These are phyloP conservation scores for Tonatia bakeri DNA, from an alignment of 2,113 vertebrate genomes.

Conservation along the genomic window DNA sequence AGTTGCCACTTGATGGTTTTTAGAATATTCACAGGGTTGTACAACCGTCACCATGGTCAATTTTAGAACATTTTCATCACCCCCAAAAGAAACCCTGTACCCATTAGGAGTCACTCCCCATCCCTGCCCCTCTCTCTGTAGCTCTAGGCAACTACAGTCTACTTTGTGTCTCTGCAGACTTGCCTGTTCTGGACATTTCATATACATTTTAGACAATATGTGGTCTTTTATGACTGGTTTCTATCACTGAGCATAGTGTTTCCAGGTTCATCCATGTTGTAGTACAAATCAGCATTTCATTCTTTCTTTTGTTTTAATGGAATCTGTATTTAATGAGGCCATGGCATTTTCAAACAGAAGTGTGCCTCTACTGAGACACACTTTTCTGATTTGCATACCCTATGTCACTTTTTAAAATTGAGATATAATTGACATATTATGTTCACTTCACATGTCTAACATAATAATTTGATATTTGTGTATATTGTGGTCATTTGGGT, in stretches of 20 bases:
- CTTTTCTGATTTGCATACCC: background rate
- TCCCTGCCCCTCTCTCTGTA: too few species aligned
- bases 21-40: background rate
- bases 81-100: background rate
- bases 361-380: background rate
- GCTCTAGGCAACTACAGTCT: background rate
- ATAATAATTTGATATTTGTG: background rate
- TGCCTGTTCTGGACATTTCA: background rate
- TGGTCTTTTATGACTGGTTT: background rate
- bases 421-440: background rate
- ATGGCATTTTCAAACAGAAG: background rate
- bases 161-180: background rate
- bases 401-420: background rate
- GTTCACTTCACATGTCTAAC: background rate
- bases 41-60: background rate
- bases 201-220: background rate
- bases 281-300: background rate
- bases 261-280: background rate
- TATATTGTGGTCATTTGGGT: background rate
- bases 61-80: background rate
- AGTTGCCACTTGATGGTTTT: background rate
- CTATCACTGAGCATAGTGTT: background rate
- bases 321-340: background rate
- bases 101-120: fast-evolving
- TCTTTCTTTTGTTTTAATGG: background rate